Percentiles rank a stretch among this genome's conserved stretches.
Conservation (phyloP, 2,113 vertebrate genomes). For the Platysternon megacephalum region DNA sequence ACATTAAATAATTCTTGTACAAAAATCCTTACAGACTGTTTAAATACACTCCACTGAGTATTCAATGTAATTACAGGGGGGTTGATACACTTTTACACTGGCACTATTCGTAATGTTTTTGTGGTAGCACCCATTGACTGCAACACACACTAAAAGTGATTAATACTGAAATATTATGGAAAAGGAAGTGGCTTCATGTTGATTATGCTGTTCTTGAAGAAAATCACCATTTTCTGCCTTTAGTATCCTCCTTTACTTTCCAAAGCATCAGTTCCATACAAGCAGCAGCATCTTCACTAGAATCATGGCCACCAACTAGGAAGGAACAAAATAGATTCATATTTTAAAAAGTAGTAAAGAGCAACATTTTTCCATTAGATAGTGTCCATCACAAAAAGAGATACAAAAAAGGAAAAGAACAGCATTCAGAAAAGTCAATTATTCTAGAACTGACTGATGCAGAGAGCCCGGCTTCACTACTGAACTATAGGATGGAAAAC, state of each 20-base stretch:
- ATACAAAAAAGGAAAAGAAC: neutral
- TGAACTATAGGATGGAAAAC: neutral
- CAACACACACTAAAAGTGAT: neutral
- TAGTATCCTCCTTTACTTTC: slow-evolving; percentile 83
- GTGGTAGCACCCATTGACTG: neutral
- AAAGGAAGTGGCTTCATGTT: neutral
- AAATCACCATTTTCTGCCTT: slow-evolving; percentile 74
- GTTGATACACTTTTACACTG: neutral
- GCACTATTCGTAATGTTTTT: neutral
- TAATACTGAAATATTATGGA: neutral
- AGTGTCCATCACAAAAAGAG: neutral
- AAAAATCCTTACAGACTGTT: neutral
- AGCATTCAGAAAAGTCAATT: neutral
- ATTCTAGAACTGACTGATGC: neutral
- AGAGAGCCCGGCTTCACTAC: neutral
- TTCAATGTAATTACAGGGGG: neutral
- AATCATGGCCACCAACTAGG: slow-evolving; percentile 79
- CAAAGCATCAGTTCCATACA: slow-evolving; percentile 88
- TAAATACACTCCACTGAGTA: neutral
- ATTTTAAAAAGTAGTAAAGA: neutral
- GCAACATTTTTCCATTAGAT: neutral
- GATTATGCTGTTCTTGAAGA: neutral
- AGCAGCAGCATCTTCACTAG: slow-evolving; percentile 79
- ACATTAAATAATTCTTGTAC: neutral
- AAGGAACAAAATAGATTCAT: neutral